Base-by-base conservation (phyloP, 2,113 vertebrate species). In the Sclerurus mexicanus region DNA sequence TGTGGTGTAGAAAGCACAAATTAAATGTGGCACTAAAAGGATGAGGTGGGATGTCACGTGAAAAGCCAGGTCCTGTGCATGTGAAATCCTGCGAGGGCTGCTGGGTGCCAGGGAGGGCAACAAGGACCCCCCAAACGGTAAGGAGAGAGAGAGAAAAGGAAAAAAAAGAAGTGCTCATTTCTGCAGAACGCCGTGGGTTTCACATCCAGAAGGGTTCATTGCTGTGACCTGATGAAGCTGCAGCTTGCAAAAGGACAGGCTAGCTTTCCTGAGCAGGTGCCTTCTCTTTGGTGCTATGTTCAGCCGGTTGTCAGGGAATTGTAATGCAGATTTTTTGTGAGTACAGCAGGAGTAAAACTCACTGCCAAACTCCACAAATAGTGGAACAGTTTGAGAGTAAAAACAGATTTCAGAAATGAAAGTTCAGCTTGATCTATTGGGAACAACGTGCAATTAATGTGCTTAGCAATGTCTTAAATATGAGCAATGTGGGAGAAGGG, bases 401-500 rank as follows among this genome's bases (percentile, higher is more conserved):
- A 96, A 93, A 93, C 94, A 96, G 88, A 93, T 92, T 96, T 96
- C 83, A 95, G 88, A 96, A 95, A 93, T 77, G 62, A 96, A 96
- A 96, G 90, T 96, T 97, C 93, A 97, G 69, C 90, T 82, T 72
- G 80, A 96, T 94, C 88, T 93, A 82, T 64, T 91, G 76, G 88
- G 90, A 96, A 94, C 93, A 97, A 87, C 25, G 66, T 90, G 92
- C 90, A 97, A 95, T 96, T 97, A 97, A 95, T 76, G 69, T 96
- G 90, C 92, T 94, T 92, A 94, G 90, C 83, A 89, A 81, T 95
- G 95, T 94, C 88, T 96, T 93, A 90, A 96, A 96, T 92, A 93
- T 85, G 94, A 96, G 73, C 95, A 93, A 94, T 92, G 96, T 97
- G 95, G 95, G 94, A 97, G 95, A 94, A 90, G 92, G 94, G 96